Base-by-base conservation (phyloP, 1,140 invertebrate species). In the Cyclargus thomasi region DNA sequence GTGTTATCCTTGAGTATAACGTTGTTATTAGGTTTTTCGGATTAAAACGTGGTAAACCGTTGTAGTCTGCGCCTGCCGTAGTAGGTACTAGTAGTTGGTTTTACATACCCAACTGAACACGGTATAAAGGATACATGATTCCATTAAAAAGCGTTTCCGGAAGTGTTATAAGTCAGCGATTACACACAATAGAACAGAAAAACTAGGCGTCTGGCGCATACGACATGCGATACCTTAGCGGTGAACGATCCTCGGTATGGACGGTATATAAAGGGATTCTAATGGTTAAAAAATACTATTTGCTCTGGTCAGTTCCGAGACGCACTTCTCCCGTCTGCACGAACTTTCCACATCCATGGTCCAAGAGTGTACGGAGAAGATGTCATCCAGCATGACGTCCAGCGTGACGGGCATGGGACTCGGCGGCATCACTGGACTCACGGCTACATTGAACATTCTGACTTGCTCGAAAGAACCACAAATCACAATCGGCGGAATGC, bases 321-420 rank as follows among this genome's bases (percentile, higher is more conserved):
- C 80, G 76, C 74, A 81, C 80, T 82, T 73, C 73, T 65, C 22
- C 70, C 68, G 70, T 73, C 70, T 72, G 67, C 74, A 64, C 69
- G 67, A 67, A 69, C 29, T 70, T 17, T 69, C 18, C 74, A 81
- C 80, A 76, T 78, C 81, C 67, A 83, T 83, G 77, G 80, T 81
- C 63, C 78, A 82, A 75, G 79, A 85, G 70, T 84, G 85, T 67
- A 88, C 90, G 80, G 90, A 91, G 75, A 86, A 88, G 68, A 91
- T 88, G 88, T 89, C 89, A 64, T 86, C 88, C 21, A 91, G 85
- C 79, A 91, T 91, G 90, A 91, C 90, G 5, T 91, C 90, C 18
- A 91, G 90, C 72, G 86, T 91, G 81, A 89, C 88, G 66, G 88
- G 90, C 55, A 91, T 91, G 89, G 89, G 88, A n/a, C 81, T 91